Conservation (phyloP, 2,113 vertebrate species). For the Tetraodon nigroviridis region DNA sequence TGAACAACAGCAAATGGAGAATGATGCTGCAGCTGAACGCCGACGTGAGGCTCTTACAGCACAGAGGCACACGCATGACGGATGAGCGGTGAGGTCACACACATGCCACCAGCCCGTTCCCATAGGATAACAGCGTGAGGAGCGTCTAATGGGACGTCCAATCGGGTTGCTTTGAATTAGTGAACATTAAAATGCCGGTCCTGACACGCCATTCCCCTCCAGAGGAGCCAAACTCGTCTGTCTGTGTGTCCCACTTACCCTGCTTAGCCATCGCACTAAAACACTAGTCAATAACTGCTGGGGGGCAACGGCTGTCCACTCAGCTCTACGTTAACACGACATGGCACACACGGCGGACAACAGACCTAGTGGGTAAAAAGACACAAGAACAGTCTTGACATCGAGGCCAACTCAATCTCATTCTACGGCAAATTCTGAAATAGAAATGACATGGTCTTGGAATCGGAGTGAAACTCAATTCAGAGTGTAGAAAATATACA, state of each 20-base stretch:
- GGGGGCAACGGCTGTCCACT: constrained; percentile 99
- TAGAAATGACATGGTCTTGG: background rate
- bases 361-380: constrained; percentile 87
- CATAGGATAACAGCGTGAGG: constrained; percentile 49
- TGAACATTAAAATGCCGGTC: constrained; percentile 71
- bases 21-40: constrained; percentile 45
- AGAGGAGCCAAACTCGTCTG: background rate
- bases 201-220: constrained; percentile 10
- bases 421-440: background rate
- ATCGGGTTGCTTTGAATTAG: constrained; percentile 40
- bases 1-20: constrained; percentile 59
- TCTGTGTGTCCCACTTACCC: constrained; percentile 83
- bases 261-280: constrained; percentile 99
- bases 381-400: constrained; percentile 79
- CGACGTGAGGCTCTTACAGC: no score
- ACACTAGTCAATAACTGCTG: constrained; percentile 99
- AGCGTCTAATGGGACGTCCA: constrained; percentile 18
- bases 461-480: no score
- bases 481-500: no score
- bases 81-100: constrained; percentile 21
- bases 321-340: constrained; percentile 99
- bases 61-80: constrained; percentile 25
- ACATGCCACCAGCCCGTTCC: constrained; percentile 32
- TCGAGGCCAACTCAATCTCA: constrained; percentile 5
- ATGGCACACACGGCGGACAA: constrained; percentile 95